Evolutionary conservation across 2,797 vertebrate genomes (phyloP).

Genomic region (Pitangus sulphuratus): DNA sequence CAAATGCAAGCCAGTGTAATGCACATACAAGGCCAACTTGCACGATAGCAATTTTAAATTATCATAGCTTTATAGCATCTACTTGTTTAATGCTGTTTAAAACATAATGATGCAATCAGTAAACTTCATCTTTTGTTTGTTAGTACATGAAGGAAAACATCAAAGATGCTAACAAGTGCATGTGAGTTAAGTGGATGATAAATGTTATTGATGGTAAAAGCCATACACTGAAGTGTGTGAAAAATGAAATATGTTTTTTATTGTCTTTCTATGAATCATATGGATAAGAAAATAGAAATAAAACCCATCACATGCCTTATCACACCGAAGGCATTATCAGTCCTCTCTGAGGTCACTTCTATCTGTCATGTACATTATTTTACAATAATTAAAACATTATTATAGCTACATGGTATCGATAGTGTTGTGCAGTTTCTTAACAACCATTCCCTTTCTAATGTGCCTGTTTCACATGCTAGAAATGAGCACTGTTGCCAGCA

Average conservation of each 20-base stretch:
- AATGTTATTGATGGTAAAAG: neutral
- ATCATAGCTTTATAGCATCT: neutral
- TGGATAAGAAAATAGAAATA: neutral
- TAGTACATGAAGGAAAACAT: neutral
- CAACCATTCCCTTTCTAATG: neutral
- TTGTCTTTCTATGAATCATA: neutral
- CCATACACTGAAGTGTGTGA: neutral
- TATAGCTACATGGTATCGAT: neutral
- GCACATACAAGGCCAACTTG: rapidly evolving
- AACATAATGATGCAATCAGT: neutral
- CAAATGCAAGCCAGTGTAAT: neutral
- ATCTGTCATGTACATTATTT: neutral
- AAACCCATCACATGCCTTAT: neutral
- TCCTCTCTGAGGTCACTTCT: neutral
- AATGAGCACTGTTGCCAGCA: neutral
- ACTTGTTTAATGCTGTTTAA: neutral
- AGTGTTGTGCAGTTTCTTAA: neutral
- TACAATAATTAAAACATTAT: neutral
- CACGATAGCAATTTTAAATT: neutral
- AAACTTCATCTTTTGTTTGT: neutral
- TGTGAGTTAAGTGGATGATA: neutral
- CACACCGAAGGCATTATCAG: neutral
- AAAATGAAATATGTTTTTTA: neutral
- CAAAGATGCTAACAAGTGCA: neutral
- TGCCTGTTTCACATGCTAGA: neutral